Evolutionary conservation across 2,113 vertebrate species (phyloP).

Genomic region (Okapia johnstoni): DNA sequence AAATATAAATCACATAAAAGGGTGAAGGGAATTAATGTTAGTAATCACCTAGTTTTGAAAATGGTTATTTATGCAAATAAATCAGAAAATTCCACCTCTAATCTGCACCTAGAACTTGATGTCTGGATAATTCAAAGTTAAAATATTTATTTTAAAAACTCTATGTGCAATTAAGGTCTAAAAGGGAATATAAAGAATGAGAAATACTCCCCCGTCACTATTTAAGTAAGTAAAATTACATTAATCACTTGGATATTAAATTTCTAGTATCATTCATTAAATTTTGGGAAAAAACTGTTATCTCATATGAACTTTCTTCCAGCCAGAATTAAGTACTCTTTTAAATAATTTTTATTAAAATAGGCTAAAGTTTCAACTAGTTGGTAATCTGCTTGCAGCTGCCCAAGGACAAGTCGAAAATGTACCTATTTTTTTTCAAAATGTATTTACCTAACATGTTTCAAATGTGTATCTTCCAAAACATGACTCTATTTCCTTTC

Average conservation of each 20-base stretch:
- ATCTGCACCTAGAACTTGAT: background rate
- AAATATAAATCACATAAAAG: background rate
- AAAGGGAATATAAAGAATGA: background rate
- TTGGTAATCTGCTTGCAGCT: background rate
- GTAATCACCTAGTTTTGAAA: background rate
- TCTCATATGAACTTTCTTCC: background rate
- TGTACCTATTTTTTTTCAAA: background rate
- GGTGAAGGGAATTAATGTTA: background rate
- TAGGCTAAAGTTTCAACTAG: background rate
- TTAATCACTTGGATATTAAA: background rate
- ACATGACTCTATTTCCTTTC: background rate
- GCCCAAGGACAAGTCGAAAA: background rate
- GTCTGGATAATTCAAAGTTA: background rate
- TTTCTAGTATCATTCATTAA: background rate
- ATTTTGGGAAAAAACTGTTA: background rate
- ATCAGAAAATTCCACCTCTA: background rate
- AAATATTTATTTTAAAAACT: background rate
- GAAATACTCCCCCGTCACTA: background rate
- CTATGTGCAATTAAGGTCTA: background rate
- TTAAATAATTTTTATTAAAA: background rate
- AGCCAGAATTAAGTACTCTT: background rate
- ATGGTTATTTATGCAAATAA: background rate
- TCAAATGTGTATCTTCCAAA: background rate
- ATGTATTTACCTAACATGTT: background rate
- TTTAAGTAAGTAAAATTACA: conserved; percentile 14